Evolutionary conservation across 2,888 invertebrate species (phyloP).

Genomic region (Agrilus mali): DNA sequence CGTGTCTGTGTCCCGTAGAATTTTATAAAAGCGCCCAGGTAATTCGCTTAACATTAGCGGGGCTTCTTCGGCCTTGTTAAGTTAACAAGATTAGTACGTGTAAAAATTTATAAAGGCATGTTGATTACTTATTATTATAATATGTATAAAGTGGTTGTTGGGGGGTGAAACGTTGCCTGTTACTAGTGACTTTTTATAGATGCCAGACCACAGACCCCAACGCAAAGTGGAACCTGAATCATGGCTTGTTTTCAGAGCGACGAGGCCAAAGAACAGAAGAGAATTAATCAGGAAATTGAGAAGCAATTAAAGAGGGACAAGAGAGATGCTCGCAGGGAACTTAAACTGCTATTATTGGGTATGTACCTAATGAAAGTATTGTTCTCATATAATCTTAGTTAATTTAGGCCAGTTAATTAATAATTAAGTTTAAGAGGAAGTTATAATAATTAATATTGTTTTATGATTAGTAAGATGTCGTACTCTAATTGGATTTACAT

Average conservation of each 20-base stretch:
- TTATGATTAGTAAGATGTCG: too few relatives aligned
- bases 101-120: conserved; percentile 36
- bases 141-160: conserved; percentile 27
- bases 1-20: too few relatives aligned
- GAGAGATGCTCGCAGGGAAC: conserved; percentile 93
- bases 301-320: conserved; percentile 98
- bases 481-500: too few relatives aligned
- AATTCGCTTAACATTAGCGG: background rate
- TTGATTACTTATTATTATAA: conserved; percentile 31
- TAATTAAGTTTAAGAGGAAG: too few relatives aligned
- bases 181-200: conserved; percentile 37
- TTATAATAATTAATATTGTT: too few relatives aligned
- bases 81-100: conserved; percentile 32
- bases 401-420: too few relatives aligned
- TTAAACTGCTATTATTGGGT: conserved; percentile 95
- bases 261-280: conserved; percentile 99
- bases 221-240: conserved; percentile 35
- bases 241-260: conserved; percentile 99
- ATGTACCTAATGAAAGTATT: conserved; percentile 34
- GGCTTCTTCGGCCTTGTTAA: conserved; percentile 70
- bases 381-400: too few relatives aligned
- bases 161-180: conserved; percentile 23
- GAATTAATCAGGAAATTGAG: conserved; percentile 99
- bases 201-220: conserved; percentile 41
- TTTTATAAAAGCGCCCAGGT: too few relatives aligned